Base-by-base conservation (phyloP, 2,888 invertebrate genomes). In the Orthosia cruda region DNA sequence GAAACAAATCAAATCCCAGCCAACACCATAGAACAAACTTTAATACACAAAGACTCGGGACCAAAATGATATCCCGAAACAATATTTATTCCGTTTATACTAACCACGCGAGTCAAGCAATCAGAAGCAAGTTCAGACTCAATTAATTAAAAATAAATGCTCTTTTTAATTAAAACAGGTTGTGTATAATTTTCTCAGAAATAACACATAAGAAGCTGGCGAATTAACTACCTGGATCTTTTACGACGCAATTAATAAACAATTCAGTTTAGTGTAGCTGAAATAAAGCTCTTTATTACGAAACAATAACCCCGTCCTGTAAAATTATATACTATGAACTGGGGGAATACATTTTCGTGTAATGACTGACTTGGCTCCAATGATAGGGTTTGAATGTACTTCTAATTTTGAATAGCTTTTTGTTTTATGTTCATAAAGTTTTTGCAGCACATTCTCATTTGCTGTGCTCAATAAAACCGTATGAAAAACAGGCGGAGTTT, bases 211-310 rank as follows among this genome's bases (percentile, higher is more conserved):
- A 78, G 73, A 81, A 87, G 84, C 86, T 80, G 80, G 76, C 78
- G 71, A 86, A 84, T 83, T 80, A 81, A 86, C 80, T 86, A 75
- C 85, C 79, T 65, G 73, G 79, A 69, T 69, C 69, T 79, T 92
- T 93, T 91, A 93, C 85, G 88, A 89, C 76, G 86, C 88, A 90
- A 91, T 94, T 92, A 92, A 92, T 91, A 91, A 92, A 92, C 90
- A 91, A 92, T 93, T 91, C 84, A 89, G 83, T 91, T 89, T 87
- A 90, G 84, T 87, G 84, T 77, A 88, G 81, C 89, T 88, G 81
- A 90, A 91, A 91, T 93, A 90, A 92, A 91, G 86, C 81, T 91
- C 88, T 88, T 88, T 89, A 92, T 92, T 91, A 90, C 81, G 82
- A 89, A 91, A 92, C 89, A 91, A 90, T 93, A 91, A 92, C 88